A percentile compares a stretch with the other conserved stretches of the same genome.
These are phyloP conservation scores for Amphiprion percula DNA, from an alignment of 2,113 vertebrate genomes.

Conservation along the genomic window DNA sequence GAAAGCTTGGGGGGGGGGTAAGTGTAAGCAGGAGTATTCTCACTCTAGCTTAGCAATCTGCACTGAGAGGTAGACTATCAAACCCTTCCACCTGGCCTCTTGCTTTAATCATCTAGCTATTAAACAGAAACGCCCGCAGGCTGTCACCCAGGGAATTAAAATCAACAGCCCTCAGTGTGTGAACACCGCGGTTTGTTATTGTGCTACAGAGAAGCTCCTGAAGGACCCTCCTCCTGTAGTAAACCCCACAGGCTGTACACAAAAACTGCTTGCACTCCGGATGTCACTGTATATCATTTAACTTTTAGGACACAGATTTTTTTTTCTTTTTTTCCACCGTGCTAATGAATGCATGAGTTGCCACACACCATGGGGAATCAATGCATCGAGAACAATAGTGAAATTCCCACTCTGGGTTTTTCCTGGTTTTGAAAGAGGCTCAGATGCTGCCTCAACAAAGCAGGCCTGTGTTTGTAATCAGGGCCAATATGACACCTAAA, in stretches of 20 bases:
- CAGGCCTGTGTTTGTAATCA: constrained; percentile 36
- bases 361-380: neutral
- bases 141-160: no score
- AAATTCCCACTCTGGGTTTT: constrained; percentile 37
- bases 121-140: constrained; percentile 3
- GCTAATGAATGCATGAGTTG: neutral
- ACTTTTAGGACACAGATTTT: neutral
- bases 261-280: neutral
- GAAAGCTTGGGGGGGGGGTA: constrained; percentile 57
- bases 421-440: constrained; percentile 36
- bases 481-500: constrained; percentile 40
- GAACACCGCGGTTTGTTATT: no score
- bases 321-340: neutral
- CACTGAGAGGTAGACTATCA: constrained; percentile 5
- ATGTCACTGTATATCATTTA: neutral
- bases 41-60: constrained; percentile 28
- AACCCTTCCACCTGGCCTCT: constrained; percentile 21
- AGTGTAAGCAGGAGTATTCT: constrained; percentile 29
- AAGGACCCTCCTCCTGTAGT: no score
- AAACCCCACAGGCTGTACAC: no score
- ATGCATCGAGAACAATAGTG: constrained; percentile 4
- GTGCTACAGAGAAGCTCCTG: no score
- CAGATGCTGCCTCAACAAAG: constrained; percentile 33
- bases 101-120: constrained; percentile 18
- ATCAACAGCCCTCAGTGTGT: no score